Conservation (phyloP, 2,888 invertebrate species). For the Tricholauxania praeusta region DNA sequence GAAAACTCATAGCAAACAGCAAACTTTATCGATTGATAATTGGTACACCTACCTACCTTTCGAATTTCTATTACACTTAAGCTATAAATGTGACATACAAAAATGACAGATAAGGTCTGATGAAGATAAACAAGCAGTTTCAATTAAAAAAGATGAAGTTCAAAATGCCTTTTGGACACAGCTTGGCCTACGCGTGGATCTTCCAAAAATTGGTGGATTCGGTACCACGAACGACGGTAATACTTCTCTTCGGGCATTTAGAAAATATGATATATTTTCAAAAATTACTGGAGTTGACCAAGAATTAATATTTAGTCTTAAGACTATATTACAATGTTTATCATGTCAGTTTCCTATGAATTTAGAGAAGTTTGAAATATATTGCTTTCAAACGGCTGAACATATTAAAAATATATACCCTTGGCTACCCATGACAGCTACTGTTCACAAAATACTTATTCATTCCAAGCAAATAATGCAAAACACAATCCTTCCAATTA, state of each 20-base stretch:
- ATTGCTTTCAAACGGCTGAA: slow-evolving; percentile 31
- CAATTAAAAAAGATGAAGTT: slow-evolving; percentile 10
- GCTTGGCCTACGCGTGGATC: slow-evolving; percentile 29
- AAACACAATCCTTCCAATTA: slow-evolving; percentile 25
- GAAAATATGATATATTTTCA: slow-evolving; percentile 5
- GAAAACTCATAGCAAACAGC: too few species aligned
- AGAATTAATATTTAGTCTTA: slow-evolving; percentile 4
- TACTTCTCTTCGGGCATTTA: slow-evolving; percentile 30
- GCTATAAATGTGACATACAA: slow-evolving; percentile 28
- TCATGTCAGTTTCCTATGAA: slow-evolving; percentile 28
- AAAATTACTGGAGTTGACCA: slow-evolving; percentile 28
- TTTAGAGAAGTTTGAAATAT: slow-evolving; percentile 31
- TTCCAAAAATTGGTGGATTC: slow-evolving; percentile 4
- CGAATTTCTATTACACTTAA: slow-evolving; percentile 18
- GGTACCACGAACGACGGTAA: slow-evolving; percentile 32
- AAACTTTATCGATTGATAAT: too few species aligned
- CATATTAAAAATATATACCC: slow-evolving; percentile 20
- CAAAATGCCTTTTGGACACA: slow-evolving; percentile 30
- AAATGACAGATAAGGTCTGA: slow-evolving; percentile 29
- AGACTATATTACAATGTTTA: slow-evolving; percentile 30
- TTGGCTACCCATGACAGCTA: slow-evolving; percentile 38
- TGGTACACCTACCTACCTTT: too few species aligned
- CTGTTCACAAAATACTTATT: slow-evolving; percentile 1
- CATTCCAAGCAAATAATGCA: slow-evolving; percentile 19
- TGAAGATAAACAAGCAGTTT: slow-evolving; percentile 17